Evolutionary conservation across 92 coral and sea anemone species (phyloP).

Genomic region (Siderastrea radians): DNA sequence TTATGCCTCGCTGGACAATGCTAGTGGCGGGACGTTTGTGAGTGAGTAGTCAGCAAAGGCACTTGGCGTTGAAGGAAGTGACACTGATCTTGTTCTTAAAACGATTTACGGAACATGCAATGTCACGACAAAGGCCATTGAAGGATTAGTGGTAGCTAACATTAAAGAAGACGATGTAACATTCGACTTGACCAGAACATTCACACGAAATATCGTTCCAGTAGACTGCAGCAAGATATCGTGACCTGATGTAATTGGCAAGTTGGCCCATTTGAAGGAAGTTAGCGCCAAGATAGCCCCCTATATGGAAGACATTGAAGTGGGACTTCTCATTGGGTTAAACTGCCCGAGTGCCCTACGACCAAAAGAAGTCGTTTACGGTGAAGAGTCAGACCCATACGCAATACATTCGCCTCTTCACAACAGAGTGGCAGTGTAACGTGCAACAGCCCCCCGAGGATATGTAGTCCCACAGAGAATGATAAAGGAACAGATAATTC

Average conservation of each 20-base stretch:
- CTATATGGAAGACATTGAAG: conserved; percentile 69
- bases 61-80: conserved; percentile 57
- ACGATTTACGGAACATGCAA: conserved; percentile 67
- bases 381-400: conserved; percentile 27
- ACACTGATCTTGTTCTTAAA: conserved; percentile 53
- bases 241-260: conserved; percentile 41
- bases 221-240: conserved; percentile 63
- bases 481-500: conserved; percentile 49
- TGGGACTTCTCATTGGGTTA: conserved; percentile 52
- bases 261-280: conserved; percentile 60
- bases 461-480: conserved; percentile 34
- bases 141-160: conserved; percentile 40
- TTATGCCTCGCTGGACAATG: conserved; percentile 78
- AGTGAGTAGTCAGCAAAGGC: conserved; percentile 42
- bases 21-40: conserved; percentile 74
- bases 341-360: conserved; percentile 58
- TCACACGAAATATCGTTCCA: conserved; percentile 59
- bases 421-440: background rate
- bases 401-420: background rate
- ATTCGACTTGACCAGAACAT: conserved; percentile 53
- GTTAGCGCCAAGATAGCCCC: conserved; percentile 49
- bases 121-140: conserved; percentile 42
- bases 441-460: conserved; percentile 23
- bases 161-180: background rate
- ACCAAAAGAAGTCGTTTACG: conserved; percentile 36